These are phyloP conservation scores for Lasiurus borealis DNA, from an alignment of 2,113 vertebrate species.

Conservation along the genomic window DNA sequence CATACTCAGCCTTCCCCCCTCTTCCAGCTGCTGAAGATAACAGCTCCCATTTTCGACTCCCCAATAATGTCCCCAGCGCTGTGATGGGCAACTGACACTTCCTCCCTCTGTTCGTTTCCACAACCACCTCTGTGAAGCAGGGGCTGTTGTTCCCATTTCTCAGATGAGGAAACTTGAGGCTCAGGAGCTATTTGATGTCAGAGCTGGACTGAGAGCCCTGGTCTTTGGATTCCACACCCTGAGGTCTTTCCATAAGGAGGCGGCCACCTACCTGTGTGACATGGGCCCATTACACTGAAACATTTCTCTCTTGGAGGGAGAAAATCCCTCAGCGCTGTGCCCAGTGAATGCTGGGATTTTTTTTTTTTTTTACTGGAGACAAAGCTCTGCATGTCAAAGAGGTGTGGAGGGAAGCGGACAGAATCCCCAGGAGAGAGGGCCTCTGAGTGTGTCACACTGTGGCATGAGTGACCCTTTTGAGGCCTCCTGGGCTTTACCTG, in stretches of 20 bases:
- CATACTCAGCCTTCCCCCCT: background rate
- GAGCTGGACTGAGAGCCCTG: background rate
- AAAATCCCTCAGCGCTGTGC: background rate
- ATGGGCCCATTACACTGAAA: background rate
- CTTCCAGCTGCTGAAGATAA: background rate
- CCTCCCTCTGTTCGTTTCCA: background rate
- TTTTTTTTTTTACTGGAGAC: background rate
- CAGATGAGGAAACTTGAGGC: slow-evolving; percentile 12
- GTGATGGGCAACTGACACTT: background rate
- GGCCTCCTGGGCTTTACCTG: background rate
- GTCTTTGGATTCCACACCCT: background rate
- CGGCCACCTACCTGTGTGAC: background rate
- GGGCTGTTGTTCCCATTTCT: background rate
- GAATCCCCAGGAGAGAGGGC: background rate
- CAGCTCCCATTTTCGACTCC: background rate
- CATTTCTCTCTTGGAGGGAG: background rate
- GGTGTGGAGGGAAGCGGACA: background rate
- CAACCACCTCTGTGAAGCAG: background rate
- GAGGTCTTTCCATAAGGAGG: background rate
- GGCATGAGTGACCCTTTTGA: background rate
- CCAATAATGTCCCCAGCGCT: background rate
- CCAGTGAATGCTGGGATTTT: background rate
- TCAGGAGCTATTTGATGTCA: background rate
- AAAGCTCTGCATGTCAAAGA: slow-evolving; percentile 35
- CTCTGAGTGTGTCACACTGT: background rate